Evolutionary conservation across 2,888 invertebrate genomes (phyloP).

Genomic region (Altica lythri): DNA sequence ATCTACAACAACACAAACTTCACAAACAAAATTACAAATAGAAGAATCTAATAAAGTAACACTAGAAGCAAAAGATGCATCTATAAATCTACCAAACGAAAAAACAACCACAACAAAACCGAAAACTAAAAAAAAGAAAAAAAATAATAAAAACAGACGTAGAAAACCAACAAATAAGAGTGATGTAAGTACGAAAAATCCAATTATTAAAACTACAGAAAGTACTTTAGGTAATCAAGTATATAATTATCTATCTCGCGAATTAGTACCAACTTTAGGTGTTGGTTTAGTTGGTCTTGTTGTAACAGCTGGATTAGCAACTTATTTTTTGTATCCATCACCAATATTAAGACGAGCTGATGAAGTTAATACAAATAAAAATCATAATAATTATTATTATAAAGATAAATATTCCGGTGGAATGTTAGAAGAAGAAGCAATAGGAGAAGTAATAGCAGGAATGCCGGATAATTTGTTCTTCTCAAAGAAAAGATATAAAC

Average conservation of each 20-base stretch:
- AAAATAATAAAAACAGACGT: slow-evolving; percentile 66
- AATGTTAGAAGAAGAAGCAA: slow-evolving; percentile 76
- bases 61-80: slow-evolving; percentile 54
- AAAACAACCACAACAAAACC: slow-evolving; percentile 43
- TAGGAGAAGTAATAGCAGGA: slow-evolving; percentile 67
- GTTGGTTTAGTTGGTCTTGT: slow-evolving; percentile 77
- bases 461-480: slow-evolving; percentile 35
- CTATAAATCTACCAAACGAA: slow-evolving; percentile 45
- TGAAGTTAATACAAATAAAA: slow-evolving; percentile 67
- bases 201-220: slow-evolving; percentile 51
- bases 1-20: slow-evolving; percentile 25
- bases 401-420: slow-evolving; percentile 73
- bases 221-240: slow-evolving; percentile 74
- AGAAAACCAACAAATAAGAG: slow-evolving; percentile 62
- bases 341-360: slow-evolving; percentile 66
- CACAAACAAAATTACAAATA: slow-evolving; percentile 24
- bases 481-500: too few species aligned
- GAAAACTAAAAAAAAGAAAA: slow-evolving; percentile 60
- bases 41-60: too few species aligned
- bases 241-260: slow-evolving; percentile 77
- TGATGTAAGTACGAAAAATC: slow-evolving; percentile 43
- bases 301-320: slow-evolving; percentile 74
- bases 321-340: slow-evolving; percentile 78
- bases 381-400: slow-evolving; percentile 63
- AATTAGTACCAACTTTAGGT: slow-evolving; percentile 81